Base-by-base conservation (phyloP, 2,797 vertebrate genomes). In the Tinamus major region DNA sequence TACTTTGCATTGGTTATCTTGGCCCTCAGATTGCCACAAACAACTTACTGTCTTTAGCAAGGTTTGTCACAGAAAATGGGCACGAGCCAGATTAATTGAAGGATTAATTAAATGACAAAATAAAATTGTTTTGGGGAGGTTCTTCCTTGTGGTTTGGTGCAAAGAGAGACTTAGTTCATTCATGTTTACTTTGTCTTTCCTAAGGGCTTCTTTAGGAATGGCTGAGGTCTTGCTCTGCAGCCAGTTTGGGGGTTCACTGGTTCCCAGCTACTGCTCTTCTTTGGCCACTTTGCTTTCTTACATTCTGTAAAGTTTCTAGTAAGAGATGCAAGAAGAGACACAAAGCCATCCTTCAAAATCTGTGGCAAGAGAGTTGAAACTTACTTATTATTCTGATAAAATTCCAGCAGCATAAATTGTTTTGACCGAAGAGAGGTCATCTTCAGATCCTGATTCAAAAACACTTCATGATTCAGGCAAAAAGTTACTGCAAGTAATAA, bases 101-200 rank as follows among this genome's bases (percentile, higher is more conserved):
- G 9, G 76, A 27, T 58, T 86, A 64, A 49, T 61, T 37, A 88
- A 49, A 65, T 21, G 6, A 48, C 44, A 63, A 61, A 68, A 19
- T 2, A 16, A 1, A 35, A 33, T 42, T 3, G 6, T 29, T 19
- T 6, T 12, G 5, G 9, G 7, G 3, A 4, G 1, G 2, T 15
- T 61, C 9, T 37, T 67, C 63, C 23, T 24, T 12, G 4, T 8
- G 59, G 12, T 29, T 67, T 55, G 67, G 27, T 5, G 16, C 14
- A 58, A 46, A 81, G 41, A 12, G 48, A 31, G 8, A 33, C 17
- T 81, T 59, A 16, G 9, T 39, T 67, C 51, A 14, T 6, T 21
- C 29, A 71, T 42, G 11, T 3, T 48, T 19, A 44, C 3, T 3
- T 2, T 5, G 10, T 11, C 74, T 63, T 41, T 37, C 72, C 15